Base-by-base conservation (phyloP, 1,140 invertebrate species). In the Hylaeus volcanicus region DNA sequence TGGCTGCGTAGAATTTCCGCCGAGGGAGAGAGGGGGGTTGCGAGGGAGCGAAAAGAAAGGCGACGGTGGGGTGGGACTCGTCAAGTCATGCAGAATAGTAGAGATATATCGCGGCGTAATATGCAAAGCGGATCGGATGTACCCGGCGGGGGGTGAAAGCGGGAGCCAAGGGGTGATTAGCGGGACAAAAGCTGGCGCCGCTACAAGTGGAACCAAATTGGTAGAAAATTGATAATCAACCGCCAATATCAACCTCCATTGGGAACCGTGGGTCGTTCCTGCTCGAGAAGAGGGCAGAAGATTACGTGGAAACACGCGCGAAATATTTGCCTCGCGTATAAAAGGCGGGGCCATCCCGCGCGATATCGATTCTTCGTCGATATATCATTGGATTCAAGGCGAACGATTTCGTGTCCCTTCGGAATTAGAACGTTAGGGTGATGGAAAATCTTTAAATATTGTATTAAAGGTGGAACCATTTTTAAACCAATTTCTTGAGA, bases 171-270 rank as follows among this genome's bases (percentile, higher is more conserved):
- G 92, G 92, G 91, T 93, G 91, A 93, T 93, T 92, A 92, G 91
- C 88, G 88, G 90, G 88, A 93, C 92, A 93, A 93, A 93, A 93
- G 92, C 91, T 86, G 82, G 84, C 86, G 90, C 90, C 87, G 88
- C 88, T 93, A 92, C 91, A 92, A 93, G 91, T 93, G 91, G 90
- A 92, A 88, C 90, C 91, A 92, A 93, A 93, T 92, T 93, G 92
- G 92, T 92, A 92, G 92, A 92, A 92, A 93, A 92, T 93, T 93
- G 92, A 92, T 92, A 93, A 93, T 93, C 91, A 91, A 91, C 89
- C 88, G 84, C 90, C 90, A 89, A 91, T 90, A 90, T 91, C 86
- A 90, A 89, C 87, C 84, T 89, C 86, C 84, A 89, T 81, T 71
- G 86, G 74, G 65, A 88, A 61, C 64, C 63, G 79, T 66, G 56